Evolutionary conservation across 1,140 invertebrate species (phyloP).

Genomic region (Kradibia gibbosae): DNA sequence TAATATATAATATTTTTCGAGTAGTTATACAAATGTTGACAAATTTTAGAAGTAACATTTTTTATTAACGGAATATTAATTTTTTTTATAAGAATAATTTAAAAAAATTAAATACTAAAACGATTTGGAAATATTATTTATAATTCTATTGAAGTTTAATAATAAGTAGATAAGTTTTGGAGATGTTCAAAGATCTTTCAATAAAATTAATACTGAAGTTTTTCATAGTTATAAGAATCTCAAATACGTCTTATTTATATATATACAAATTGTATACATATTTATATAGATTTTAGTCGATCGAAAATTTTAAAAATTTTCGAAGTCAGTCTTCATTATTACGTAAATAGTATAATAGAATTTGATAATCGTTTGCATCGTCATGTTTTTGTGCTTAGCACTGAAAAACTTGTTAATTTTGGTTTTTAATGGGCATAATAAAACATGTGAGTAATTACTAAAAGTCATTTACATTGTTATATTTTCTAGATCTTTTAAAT

Average conservation of each 20-base stretch:
- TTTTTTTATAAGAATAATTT: conserved; percentile 5
- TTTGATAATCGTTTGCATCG: conserved; percentile 38
- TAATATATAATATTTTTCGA: not conserved
- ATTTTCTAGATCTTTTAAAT: conserved; percentile 34
- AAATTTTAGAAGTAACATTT: not conserved
- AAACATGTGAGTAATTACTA: conserved; percentile 2
- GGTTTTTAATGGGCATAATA: conserved; percentile 30
- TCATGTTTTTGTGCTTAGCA: conserved; percentile 42
- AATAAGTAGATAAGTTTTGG: conserved; percentile 17
- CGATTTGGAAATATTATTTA: not conserved
- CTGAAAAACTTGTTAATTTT: conserved; percentile 46
- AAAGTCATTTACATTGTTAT: conserved; percentile 30
- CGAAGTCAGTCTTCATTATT: conserved; percentile 35
- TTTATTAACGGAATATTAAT: not conserved
- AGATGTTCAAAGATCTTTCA: not conserved
- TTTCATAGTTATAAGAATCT: conserved; percentile 38
- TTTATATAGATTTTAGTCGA: conserved; percentile 40
- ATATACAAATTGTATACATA: not conserved
- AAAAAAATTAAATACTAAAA: not conserved
- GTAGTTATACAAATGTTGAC: not conserved
- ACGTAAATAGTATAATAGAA: conserved; percentile 32
- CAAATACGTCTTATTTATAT: conserved; percentile 40
- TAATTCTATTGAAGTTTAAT: conserved; percentile 29
- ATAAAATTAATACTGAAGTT: not conserved
- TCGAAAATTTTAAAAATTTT: conserved; percentile 46